Evolutionary conservation across 2,888 invertebrate species (phyloP).

Genomic region (Cephalotes varians): DNA sequence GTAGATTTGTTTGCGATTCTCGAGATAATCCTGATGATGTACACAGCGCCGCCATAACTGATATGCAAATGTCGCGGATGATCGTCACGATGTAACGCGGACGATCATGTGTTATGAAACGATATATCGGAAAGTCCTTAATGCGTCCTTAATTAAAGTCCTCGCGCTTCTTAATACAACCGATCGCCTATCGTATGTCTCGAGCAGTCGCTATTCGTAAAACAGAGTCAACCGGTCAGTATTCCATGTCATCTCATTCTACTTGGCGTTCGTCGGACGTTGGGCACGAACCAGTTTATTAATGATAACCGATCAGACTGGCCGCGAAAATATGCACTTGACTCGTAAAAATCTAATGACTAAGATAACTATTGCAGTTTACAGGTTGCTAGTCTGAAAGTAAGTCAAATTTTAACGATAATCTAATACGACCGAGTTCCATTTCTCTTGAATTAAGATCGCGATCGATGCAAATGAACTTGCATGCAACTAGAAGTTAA

Average conservation of each 20-base stretch:
- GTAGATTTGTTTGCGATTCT: slow-evolving; percentile 4
- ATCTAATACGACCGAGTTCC: slow-evolving; percentile 16
- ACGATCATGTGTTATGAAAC: slow-evolving; percentile 23
- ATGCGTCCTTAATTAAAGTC: no score
- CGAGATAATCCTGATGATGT: neutral
- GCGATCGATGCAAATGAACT: neutral
- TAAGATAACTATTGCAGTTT: slow-evolving; percentile 10
- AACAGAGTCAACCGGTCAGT: slow-evolving; percentile 36
- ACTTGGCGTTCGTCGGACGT: neutral
- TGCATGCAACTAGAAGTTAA: neutral
- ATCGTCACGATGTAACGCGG: no score
- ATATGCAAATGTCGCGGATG: slow-evolving; percentile 24
- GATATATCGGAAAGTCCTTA: slow-evolving; percentile 32
- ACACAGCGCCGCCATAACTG: neutral
- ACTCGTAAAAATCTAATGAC: neutral
- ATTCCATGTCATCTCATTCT: slow-evolving; percentile 32
- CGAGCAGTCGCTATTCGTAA: neutral
- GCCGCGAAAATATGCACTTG: neutral
- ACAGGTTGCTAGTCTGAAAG: neutral
- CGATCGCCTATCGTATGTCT: neutral
- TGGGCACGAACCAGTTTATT: slow-evolving; percentile 26
- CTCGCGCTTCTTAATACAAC: slow-evolving; percentile 1
- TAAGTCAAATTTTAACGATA: slow-evolving; percentile 23
- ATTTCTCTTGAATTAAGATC: slow-evolving; percentile 14
- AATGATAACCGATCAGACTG: slow-evolving; percentile 19